Evolutionary conservation across 2,113 vertebrate genomes (phyloP), one percentile per base, ranked within the genome.

Genomic region (Psilopsiagon aurifrons): DNA sequence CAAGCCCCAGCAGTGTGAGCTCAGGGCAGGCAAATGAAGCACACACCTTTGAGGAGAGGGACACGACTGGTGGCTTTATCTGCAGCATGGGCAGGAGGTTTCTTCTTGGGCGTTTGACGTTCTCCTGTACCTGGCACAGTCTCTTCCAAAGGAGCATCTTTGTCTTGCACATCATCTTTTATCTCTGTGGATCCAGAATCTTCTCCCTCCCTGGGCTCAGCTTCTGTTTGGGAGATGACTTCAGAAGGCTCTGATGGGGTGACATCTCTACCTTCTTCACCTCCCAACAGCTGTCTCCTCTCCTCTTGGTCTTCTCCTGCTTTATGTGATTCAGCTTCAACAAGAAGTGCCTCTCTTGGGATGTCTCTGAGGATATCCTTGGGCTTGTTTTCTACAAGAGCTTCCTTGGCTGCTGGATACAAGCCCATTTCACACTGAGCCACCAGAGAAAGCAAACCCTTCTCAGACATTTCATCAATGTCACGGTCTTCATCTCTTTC

Each of bases 41-140:
- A 98, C 98, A 97, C 97, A 98, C 98, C 98, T 98, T 98, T 98
- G 37, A 92, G 96, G 77, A 97, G 96, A 63, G 98, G 98, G 59
- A 98, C 97, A 1, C 96, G 97, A 41, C 97, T 98, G 97, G 82
- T 6, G 0, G 70, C 92, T 83, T 90, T 97, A 41, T 96, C 97
- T 7, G 96, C 95, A 62, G 35, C 43, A 3, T 7, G 85, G 51
- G 88, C 68, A 10, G 59, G 5, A 5, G 94, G 86, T 63, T 93
- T 95, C 96, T 95, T 98, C 83, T 60, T 57, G 47, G 91, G 86
- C 0, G 37, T 35, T n/a, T 8, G 70, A 43, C 66, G 39, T 44
- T 66, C 95, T 44, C 90, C 87, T 4, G 84, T 24, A 2, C 43
- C 74, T 10, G 52, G 16, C 70, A 80, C 57, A 3, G 23, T 67